Evolutionary conservation across 2,113 vertebrate species (phyloP), one percentile per base, ranked within the genome.

Genomic region (Rhinolophus sinicus): DNA sequence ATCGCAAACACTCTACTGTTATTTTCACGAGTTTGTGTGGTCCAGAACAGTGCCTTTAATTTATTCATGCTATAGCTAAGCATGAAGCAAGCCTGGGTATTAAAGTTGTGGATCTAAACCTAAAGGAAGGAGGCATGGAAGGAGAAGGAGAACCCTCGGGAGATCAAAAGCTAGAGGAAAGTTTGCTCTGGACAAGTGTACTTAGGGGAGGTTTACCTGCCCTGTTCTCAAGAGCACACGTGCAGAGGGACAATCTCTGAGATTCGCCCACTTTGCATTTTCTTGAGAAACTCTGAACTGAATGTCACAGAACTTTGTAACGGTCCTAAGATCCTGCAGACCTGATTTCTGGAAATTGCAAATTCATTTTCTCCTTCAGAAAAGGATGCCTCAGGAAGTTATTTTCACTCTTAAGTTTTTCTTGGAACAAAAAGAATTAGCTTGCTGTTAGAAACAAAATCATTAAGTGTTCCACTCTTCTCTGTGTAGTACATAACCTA

Each of bases 401-500:
- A 87, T 93, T 96, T 95, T 83, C 38, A 70, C 64, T 84, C 86
- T 82, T 94, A 89, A 92, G 64, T 80, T 95, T 95, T 96, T 94
- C 88, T 95, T 81, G 40, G 91, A 93, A 97, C 85, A 96, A 96
- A 96, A 60, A 93, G 50, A 95, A 96, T 91, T 97, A 96, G 58
- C 82, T 96, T 89, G 91, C 47, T 91, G 82, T 94, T 95, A 84
- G 78, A 80, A 96, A 85, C 70, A 89, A 91, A 97, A 93, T 52
- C 91, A 65, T 94, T 96, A 95, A 94, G 67, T 93, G 72, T 50
- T 89, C 84, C 69, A 67, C 77, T 90, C 52, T 93, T 75, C 70
- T 89, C 72, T 67, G 1, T 87, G 69, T 5, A 89, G 78, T 62
- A 33, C 52, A 87, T 94, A 91, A 84, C 93, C 91, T 72, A 75